Evolutionary conservation across 30 jellyfish, hydroid and myxozoan species (phyloP).

Genomic region (Mastigias papua): DNA sequence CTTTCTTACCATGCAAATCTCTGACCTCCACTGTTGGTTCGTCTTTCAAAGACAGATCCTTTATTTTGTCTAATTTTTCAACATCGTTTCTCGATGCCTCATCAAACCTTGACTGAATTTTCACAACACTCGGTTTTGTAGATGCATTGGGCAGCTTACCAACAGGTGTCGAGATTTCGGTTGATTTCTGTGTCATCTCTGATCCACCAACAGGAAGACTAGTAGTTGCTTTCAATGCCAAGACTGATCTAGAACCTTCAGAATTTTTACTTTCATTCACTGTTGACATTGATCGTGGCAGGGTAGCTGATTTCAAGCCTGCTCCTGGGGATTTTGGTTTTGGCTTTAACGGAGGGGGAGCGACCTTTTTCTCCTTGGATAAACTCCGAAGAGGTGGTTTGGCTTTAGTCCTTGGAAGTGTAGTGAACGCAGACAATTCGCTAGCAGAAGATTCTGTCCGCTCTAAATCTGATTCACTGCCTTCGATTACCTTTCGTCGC

Average conservation of each 20-base stretch:
- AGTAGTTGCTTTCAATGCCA: background rate
- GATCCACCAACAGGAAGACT: background rate
- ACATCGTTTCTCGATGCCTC: background rate
- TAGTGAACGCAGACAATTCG: slow-evolving; percentile 60
- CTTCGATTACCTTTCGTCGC: slow-evolving; percentile 41
- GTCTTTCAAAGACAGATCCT: background rate
- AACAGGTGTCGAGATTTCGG: background rate
- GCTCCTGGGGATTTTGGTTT: slow-evolving; percentile 45
- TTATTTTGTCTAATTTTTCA: background rate
- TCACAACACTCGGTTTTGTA: background rate
- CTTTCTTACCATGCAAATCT: background rate
- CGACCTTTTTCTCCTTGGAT: slow-evolving; percentile 45
- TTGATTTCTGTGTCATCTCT: background rate
- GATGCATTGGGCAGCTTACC: background rate
- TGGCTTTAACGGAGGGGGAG: slow-evolving; percentile 73
- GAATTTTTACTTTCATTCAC: background rate
- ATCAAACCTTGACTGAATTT: background rate
- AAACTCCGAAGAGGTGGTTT: slow-evolving; percentile 34
- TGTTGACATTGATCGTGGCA: slow-evolving; percentile 62
- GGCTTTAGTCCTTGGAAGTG: slow-evolving; percentile 58
- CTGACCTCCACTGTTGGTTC: background rate
- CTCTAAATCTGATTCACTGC: slow-evolving; percentile 41
- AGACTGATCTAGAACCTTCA: background rate
- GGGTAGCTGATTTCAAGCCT: slow-evolving; percentile 45
- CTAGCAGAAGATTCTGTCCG: slow-evolving; percentile 47